phyloP scores from a whole-genome alignment of 2,888 invertebrate genomes.

The Parnassius smintheus region DNA sequence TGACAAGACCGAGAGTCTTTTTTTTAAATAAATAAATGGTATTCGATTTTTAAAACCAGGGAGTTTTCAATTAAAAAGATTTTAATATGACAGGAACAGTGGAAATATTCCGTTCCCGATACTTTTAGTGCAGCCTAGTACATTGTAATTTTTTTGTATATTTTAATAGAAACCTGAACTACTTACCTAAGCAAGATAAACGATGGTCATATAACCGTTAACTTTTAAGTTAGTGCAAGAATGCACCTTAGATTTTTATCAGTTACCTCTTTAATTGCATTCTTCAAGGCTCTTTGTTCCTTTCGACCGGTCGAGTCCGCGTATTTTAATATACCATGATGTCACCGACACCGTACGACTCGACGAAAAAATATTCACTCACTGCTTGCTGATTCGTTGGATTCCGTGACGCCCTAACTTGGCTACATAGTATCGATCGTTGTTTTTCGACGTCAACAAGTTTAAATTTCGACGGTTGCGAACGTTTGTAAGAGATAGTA shows the following conservation, averaged over 20 bases:
- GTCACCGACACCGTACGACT: constrained; percentile 14
- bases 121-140: too few relatives aligned
- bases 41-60: too few relatives aligned
- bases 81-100: too few relatives aligned
- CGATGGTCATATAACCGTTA: not conserved
- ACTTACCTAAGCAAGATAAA: constrained; percentile 1
- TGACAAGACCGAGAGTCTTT: too few relatives aligned
- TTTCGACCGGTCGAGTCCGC: constrained; percentile 18
- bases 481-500: not conserved
- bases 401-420: not conserved
- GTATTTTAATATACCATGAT: constrained; percentile 20
- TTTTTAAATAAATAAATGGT: too few relatives aligned
- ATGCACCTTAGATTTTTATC: constrained; percentile 15
- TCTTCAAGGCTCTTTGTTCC: constrained; percentile 23
- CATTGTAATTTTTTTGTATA: too few relatives aligned
- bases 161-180: too few relatives aligned
- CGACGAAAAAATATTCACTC: not conserved
- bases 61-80: too few relatives aligned
- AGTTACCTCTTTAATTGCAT: constrained; percentile 17
- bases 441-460: constrained; percentile 3
- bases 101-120: too few relatives aligned
- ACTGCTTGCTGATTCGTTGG: not conserved
- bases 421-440: constrained; percentile 1
- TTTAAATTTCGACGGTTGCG: constrained; percentile 23
- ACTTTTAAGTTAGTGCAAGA: constrained; percentile 5